Conservation (phyloP, 2,888 invertebrate species). For the Spicauda simplicius region DNA sequence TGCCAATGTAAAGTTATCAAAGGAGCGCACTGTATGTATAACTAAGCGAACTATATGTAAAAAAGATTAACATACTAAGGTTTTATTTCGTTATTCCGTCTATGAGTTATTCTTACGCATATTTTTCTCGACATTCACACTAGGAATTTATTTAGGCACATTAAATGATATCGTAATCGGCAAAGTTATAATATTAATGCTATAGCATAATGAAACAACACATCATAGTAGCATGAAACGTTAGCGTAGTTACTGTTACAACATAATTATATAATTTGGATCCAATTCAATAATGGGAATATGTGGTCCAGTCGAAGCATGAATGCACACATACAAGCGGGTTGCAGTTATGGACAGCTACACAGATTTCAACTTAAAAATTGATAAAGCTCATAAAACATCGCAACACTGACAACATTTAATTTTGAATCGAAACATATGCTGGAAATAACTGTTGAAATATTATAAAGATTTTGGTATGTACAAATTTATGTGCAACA, state of each 20-base stretch:
- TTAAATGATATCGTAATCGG: neutral
- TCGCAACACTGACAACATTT: slow-evolving; percentile 8
- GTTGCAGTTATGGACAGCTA: slow-evolving; percentile 23
- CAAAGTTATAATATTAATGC: neutral
- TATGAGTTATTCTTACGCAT: too few relatives aligned
- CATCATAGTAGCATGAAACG: slow-evolving; percentile 3
- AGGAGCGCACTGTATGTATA: neutral
- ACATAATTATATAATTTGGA: slow-evolving; percentile 18
- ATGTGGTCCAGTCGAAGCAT: slow-evolving; percentile 64
- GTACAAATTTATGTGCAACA: neutral
- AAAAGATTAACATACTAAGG: too few relatives aligned
- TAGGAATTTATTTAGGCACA: too few relatives aligned
- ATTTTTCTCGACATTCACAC: too few relatives aligned
- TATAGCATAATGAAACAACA: slow-evolving; percentile 6
- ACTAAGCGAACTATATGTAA: too few relatives aligned
- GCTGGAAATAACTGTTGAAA: slow-evolving; percentile 15
- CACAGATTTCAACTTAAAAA: slow-evolving; percentile 2
- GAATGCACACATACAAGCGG: slow-evolving; percentile 30
- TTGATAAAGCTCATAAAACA: slow-evolving; percentile 16
- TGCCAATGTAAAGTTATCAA: neutral
- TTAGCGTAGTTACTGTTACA: slow-evolving; percentile 11
- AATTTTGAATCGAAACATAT: neutral
- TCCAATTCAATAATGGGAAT: slow-evolving; percentile 60
- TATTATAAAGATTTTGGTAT: neutral
- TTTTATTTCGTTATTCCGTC: too few relatives aligned